Base-by-base conservation (phyloP, 2,888 invertebrate genomes). In the Dioctria rufipes region DNA sequence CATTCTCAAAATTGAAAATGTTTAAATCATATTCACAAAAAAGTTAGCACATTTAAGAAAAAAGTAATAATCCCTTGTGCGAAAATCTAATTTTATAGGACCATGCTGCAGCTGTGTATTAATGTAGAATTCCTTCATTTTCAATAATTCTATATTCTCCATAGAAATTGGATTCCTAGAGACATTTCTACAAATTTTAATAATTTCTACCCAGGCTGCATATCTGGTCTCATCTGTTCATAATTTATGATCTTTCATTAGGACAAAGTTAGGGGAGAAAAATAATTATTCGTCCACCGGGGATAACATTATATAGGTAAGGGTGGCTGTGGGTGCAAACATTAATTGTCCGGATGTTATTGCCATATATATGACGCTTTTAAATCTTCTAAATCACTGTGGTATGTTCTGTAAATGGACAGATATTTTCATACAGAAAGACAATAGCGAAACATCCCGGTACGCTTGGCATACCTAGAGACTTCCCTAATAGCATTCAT, bases 181-280 rank as follows among this genome's bases (percentile, higher is more conserved):
- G 9, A 66, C 46, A 42, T 11, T 46, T 43, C 42, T 13, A 42
- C 43, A 66, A 43, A 11, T 66, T 66, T 66, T 66, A 66, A 66
- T 66, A 66, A 66, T 66, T 66, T 46, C 66, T 25, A 63, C 37
- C 37, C 25, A 43, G 8, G 42, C 13, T 5, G n/a, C 66, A 66
- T 66, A 66, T 43, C 43, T 66, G 66, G 66, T 66, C 66, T 66
- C 66, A 66, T 66, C 43, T 66, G 66, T 46, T 43, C 66, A 46
- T 43, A 66, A 66, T 66, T 66, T 66, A 66, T 13, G 66, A 43
- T 66, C 66, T 66, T 66, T 66, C 66, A 66, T 66, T 66, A 66
- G 46, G 66, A 46, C 13, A 43, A 13, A 66, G 6, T 43, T 43
- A 43, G 66, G 66, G 66, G 66, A 66, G 46, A 66, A 66, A 43